phyloP scores from a whole-genome alignment of 2,113 vertebrate species.

The Aspiorhynchus laticeps region DNA sequence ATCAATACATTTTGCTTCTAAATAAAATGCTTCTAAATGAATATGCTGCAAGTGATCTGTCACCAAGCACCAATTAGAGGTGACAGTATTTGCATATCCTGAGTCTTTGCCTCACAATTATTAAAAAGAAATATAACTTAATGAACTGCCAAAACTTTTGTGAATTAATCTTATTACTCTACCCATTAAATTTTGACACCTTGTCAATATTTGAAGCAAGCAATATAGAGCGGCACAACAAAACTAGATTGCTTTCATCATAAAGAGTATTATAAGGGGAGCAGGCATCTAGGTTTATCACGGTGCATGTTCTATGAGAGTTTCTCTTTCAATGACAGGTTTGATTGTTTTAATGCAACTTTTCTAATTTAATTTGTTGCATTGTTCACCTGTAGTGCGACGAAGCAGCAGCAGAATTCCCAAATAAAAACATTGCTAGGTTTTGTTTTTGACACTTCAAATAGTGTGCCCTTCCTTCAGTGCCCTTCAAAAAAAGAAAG shows the following conservation, averaged over 20 bases:
- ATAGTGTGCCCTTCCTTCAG: too few species aligned
- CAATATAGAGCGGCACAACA: neutral
- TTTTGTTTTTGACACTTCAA: too few species aligned
- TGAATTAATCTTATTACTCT: neutral
- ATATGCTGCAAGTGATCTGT: neutral
- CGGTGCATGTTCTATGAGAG: neutral
- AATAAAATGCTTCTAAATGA: neutral
- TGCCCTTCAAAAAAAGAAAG: too few species aligned
- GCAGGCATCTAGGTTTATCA: neutral
- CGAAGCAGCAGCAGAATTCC: too few species aligned
- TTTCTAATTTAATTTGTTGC: too few species aligned
- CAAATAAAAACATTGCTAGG: too few species aligned
- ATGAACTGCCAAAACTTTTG: neutral
- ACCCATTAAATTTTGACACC: neutral
- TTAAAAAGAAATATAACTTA: constrained; percentile 2
- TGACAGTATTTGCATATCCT: constrained; percentile 11
- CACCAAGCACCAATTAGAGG: neutral
- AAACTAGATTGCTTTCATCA: neutral
- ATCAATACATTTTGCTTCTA: neutral
- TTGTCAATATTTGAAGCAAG: neutral
- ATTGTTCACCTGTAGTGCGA: too few species aligned
- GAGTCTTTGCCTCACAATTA: neutral
- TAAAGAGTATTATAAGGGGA: neutral
- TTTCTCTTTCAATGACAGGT: neutral
- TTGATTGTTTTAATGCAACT: neutral